phyloP scores from a whole-genome alignment of 2,888 invertebrate species.

The Lepetodrilus schrolli region DNA sequence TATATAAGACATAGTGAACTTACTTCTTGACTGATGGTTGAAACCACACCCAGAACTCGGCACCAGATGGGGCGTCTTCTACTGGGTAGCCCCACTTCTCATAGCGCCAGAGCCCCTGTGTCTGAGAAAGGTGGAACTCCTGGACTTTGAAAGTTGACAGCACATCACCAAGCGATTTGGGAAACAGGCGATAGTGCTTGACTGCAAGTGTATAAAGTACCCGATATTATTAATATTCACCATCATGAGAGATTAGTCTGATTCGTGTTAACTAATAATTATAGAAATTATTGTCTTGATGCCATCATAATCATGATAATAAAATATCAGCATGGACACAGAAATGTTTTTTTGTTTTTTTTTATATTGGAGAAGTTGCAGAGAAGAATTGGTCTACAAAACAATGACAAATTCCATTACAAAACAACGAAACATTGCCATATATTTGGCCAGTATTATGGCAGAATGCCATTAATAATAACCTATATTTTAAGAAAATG shows the following conservation, averaged over 20 bases:
- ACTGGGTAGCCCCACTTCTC: constrained; percentile 96
- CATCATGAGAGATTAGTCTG: background rate
- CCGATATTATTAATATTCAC: background rate
- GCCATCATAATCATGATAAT: background rate
- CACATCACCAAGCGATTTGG: constrained; percentile 91
- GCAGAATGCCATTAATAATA: no score
- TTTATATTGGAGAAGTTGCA: no score
- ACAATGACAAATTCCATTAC: no score
- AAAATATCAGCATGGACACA: background rate
- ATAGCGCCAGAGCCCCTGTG: constrained; percentile 95
- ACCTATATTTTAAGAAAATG: no score
- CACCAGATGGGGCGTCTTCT: constrained; percentile 91
- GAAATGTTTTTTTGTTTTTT: no score
- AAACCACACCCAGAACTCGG: constrained; percentile 96
- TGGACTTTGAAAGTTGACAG: constrained; percentile 87
- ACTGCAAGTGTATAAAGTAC: constrained; percentile 52
- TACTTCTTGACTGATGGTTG: constrained; percentile 77
- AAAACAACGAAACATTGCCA: no score
- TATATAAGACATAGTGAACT: constrained; percentile 38
- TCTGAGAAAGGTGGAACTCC: constrained; percentile 92
- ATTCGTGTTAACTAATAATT: no score
- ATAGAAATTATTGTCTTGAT: no score
- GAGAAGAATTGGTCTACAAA: no score
- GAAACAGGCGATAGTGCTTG: constrained; percentile 87
- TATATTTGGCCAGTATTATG: no score